Percentiles rank a stretch among this genome's conserved stretches.
Conservation (phyloP, 2,113 vertebrate genomes). For the Mesocricetus auratus region DNA sequence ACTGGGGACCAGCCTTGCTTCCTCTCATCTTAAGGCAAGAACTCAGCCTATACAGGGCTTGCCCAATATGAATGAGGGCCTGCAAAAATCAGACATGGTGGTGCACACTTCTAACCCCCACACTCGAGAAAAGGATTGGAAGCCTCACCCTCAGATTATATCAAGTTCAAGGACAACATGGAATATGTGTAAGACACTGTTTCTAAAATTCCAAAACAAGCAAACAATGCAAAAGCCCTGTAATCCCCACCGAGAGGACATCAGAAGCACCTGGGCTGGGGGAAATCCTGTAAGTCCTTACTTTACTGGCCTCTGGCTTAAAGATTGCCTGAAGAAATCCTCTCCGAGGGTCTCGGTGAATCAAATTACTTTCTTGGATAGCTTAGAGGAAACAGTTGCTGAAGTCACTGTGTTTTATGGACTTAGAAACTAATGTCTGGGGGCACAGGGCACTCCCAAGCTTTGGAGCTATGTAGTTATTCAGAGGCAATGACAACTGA, state of each 20-base stretch:
- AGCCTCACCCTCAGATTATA: neutral
- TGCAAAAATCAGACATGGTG: neutral
- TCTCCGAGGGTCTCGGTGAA: neutral
- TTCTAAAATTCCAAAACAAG: neutral
- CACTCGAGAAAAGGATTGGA: too few relatives aligned
- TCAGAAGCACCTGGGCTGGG: neutral
- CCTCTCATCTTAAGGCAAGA: neutral
- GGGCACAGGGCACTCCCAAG: neutral
- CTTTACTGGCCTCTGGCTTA: neutral
- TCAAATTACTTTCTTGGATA: neutral
- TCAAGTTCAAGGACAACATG: neutral
- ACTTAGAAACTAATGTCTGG: neutral
- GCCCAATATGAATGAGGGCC: neutral
- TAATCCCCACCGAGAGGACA: neutral
- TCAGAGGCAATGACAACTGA: neutral
- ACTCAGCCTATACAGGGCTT: neutral
- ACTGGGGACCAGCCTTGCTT: neutral
- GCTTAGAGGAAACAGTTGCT: neutral
- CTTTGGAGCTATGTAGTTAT: neutral
- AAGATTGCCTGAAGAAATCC: neutral
- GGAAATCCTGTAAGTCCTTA: neutral
- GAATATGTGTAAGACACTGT: neutral
- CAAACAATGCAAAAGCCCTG: neutral
- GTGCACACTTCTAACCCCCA: neutral
- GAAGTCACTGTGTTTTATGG: neutral